phyloP scores from a whole-genome alignment of 2,888 invertebrate species.

The Nymphalis polychloros region DNA sequence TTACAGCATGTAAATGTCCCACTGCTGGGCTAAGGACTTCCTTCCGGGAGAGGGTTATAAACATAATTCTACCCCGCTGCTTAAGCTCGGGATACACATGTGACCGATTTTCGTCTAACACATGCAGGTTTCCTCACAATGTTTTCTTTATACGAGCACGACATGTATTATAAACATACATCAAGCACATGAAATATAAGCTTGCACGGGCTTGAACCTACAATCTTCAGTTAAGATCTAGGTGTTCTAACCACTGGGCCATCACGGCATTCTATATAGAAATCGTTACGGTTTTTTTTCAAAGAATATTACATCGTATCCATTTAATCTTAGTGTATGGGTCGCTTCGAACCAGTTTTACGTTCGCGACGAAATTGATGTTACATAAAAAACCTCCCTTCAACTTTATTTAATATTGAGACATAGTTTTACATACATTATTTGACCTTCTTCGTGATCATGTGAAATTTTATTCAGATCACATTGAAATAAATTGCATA shows the following conservation, averaged over 20 bases:
- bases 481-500: background rate
- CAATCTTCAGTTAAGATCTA: background rate
- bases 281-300: background rate
- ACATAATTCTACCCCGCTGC: no score
- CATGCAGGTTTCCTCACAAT: no score
- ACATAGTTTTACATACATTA: background rate
- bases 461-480: background rate
- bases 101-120: no score
- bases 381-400: background rate
- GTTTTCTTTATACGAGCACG: no score
- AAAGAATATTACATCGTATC: background rate
- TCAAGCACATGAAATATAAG: no score
- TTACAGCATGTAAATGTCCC: no score
- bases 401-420: background rate
- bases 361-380: slow-evolving; percentile 1
- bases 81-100: no score
- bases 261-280: background rate
- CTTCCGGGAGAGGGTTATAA: no score
- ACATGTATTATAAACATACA: no score
- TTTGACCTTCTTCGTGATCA: background rate
- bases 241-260: background rate
- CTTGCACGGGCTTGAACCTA: no score
- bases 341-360: background rate
- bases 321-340: background rate
- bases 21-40: no score